Conservation (phyloP, 2,797 vertebrate species). For the Pempheris klunzingeri region DNA sequence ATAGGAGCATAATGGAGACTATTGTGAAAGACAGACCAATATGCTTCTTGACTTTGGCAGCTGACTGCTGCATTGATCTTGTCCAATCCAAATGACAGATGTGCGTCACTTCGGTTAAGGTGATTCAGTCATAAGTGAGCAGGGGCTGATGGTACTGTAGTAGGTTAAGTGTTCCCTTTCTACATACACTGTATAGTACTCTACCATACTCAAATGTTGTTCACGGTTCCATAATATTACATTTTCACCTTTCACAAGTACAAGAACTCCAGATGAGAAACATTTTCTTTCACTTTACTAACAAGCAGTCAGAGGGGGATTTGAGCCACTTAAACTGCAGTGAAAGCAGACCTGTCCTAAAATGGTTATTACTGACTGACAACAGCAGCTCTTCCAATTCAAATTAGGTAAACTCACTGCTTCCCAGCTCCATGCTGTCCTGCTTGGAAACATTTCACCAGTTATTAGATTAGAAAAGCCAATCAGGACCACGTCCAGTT, state of each 20-base stretch:
- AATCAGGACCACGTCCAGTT: constrained; percentile 48
- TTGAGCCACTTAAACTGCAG: neutral
- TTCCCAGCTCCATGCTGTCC: constrained; percentile 20
- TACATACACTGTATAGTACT: too few relatives aligned
- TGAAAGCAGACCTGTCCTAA: neutral
- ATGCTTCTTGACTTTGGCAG: constrained; percentile 56
- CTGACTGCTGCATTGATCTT: constrained; percentile 49
- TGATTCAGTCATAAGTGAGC: constrained; percentile 14
- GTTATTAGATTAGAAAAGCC: constrained; percentile 40
- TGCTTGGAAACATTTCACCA: constrained; percentile 36
- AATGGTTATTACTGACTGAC: constrained; percentile 13
- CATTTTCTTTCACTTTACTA: neutral
- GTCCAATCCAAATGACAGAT: constrained; percentile 60
- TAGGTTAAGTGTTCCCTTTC: constrained; percentile 2
- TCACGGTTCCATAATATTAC: neutral
- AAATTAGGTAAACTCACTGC: constrained; percentile 46
- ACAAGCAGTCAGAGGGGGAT: constrained; percentile 18
- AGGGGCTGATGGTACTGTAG: neutral
- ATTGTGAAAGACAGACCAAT: constrained; percentile 43
- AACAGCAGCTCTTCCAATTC: constrained; percentile 28
- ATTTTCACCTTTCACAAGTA: neutral
- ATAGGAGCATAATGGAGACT: constrained; percentile 52
- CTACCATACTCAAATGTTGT: neutral
- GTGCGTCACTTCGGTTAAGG: constrained; percentile 39
- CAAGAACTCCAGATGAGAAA: neutral